These are phyloP conservation scores for Tribolium castaneum DNA, from an alignment of 1,140 invertebrate species.

Conservation along the genomic window DNA sequence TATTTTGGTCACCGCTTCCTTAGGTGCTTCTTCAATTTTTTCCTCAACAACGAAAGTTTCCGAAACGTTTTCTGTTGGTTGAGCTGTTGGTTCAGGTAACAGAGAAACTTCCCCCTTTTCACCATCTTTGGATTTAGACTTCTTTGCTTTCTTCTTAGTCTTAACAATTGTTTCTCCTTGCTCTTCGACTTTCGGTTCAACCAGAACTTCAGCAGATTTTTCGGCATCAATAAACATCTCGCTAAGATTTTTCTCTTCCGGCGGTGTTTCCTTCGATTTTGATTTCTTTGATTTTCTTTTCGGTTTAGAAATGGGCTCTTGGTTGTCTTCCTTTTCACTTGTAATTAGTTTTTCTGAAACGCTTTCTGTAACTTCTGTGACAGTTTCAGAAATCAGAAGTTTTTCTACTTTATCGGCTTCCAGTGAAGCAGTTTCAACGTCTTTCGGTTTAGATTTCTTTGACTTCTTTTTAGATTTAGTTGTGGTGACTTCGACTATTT, in stretches of 20 bases:
- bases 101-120: neutral
- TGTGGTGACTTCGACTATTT: slow-evolving; percentile 10
- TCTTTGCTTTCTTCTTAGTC: slow-evolving; percentile 36
- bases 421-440: neutral
- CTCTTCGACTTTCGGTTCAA: neutral
- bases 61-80: neutral
- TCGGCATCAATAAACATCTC: neutral
- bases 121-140: slow-evolving; percentile 5
- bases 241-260: neutral
- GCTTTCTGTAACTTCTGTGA: neutral
- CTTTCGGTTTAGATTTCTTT: neutral
- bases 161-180: neutral
- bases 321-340: neutral
- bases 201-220: slow-evolving; percentile 6
- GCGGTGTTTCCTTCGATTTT: neutral
- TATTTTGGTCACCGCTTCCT: too few species aligned
- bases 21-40: neutral
- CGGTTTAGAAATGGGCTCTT: slow-evolving; percentile 32
- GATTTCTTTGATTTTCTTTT: slow-evolving; percentile 29
- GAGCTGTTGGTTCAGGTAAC: neutral
- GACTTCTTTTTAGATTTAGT: slow-evolving; percentile 33
- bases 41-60: neutral
- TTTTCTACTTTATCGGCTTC: neutral
- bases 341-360: neutral
- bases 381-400: neutral